Evolutionary conservation across 37 sponge, comb jelly and placozoan genomes (phyloP), one percentile per base, ranked within the genome.

Genomic region (Aplysina aerophoba): DNA sequence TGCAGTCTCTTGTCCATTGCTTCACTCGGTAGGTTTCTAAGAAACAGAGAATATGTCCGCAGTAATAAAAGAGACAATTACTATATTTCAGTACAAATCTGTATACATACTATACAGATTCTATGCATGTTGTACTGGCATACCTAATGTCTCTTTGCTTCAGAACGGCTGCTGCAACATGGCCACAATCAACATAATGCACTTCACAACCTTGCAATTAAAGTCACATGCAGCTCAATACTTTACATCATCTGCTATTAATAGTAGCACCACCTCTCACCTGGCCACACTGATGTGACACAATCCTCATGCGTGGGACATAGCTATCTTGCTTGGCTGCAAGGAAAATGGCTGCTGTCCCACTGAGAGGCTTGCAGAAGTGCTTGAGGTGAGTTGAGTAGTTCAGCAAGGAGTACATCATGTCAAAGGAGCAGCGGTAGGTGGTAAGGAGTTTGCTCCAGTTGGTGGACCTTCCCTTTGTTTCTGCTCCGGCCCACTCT

Each of bases 311-410:
- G 54, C 21, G 96, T n/a, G n/a, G 96, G 11, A 95, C 84, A 72
- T 95, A 95, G 21, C 38, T 55, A 74, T 95, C 96, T 0, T 85
- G 77, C 50, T 88, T 81, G 31, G 96, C 96, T 35, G 84, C 71
- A 11, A 95, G 84, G 81, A 87, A 90, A 0, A 81, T 41, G 21
- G 87, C 82, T 34, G 73, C 35, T 0, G 80, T 34, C 2, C 87
- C 81, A 5, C 62, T 85, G 27, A 89, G 21, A 27, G 95, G 95
- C 0, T 22, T 22, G 0, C 88, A 82, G 84, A 84, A 95, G 72
- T 82, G 44, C 2, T 27, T 41, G 27, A 92, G 80, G 41, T 95
- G 95, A 20, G 93, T 95, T 33, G 75, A 55, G 15, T 53, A 66
- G 77, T 95, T 90, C 71, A 95, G 63, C 11, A 95, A 56, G 8